Evolutionary conservation across 1,140 invertebrate genomes (phyloP), one percentile per base, ranked within the genome.

Genomic region (Brachionus manjavacas): DNA sequence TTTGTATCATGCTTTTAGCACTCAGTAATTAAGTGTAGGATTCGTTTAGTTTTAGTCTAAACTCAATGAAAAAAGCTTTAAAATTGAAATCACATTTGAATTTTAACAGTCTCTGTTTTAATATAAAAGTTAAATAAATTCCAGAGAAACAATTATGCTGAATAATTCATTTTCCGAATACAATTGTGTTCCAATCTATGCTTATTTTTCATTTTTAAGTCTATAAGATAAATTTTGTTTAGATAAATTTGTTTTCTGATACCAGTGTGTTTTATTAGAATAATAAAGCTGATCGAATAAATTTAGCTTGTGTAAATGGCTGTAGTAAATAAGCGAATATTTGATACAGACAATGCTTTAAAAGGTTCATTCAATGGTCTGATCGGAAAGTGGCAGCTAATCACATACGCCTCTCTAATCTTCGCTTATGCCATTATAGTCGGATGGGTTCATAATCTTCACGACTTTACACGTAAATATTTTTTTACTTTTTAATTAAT

Each of bases 331-430:
- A 81, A 68, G 41, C 49, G 79, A 64, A 68, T 81, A 81, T 84
- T 84, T 41, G 72, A 84, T 70, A 66, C 84, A 46, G 84, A 84
- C 72, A 84, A 79, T 35, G 84, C 84, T 28, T 16, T 84, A 20
- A 60, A 79, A 49, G 68, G 84, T 35, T 64, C 84, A 66, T 84
- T 76, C 35, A 80, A 78, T 25, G 84, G 84, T 14, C 28, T 46
- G 23, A 64, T 66, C 35, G 84, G 84, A 12, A 78, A 80, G 66
- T 84, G 68, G 46, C 84, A 84, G 52, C 35, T 80, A 2, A 46
- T 72, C 12, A 78, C 55, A 9, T 84, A 66, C 46, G 46, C 9
- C 16, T 49, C 68, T 4, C 39, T 84, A 16, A 20, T 46, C 2
- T 52, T 84, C 20, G 72, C 52, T 39, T 84, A 66, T 68, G 84